Percentiles rank a stretch among this genome's conserved stretches.
Conservation (phyloP, 2,797 vertebrate genomes). For the Halcyon chelicuti region DNA sequence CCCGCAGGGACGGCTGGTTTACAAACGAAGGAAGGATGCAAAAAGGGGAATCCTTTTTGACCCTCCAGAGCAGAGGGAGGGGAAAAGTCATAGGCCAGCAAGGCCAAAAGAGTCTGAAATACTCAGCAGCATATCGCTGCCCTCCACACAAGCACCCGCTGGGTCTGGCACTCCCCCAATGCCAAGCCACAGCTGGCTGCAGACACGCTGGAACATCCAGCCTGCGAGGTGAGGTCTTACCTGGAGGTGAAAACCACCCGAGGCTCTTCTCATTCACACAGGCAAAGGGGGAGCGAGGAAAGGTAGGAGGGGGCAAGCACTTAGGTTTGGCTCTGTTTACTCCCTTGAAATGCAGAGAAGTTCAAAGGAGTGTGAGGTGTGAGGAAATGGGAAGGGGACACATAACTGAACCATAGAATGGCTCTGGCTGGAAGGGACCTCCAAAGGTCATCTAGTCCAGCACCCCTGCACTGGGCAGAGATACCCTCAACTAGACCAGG, state of each 20-base stretch:
- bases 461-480: too few relatives aligned
- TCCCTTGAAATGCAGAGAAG: neutral
- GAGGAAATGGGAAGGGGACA: neutral
- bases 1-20: accelerated
- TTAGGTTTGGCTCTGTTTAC: neutral
- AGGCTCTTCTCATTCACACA: neutral
- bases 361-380: accelerated
- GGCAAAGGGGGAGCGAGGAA: accelerated
- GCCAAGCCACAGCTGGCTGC: neutral
- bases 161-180: accelerated
- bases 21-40: accelerated
- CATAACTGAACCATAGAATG: neutral
- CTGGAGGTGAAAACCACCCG: neutral
- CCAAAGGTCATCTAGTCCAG: too few relatives aligned
- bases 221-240: neutral
- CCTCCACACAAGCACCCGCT: accelerated
- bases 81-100: neutral
- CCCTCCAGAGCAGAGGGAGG: neutral
- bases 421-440: too few relatives aligned
- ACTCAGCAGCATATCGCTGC: neutral
- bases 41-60: neutral
- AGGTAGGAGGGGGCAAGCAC: accelerated
- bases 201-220: neutral
- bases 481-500: too few relatives aligned
- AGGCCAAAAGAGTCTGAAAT: neutral